phyloP scores from a whole-genome alignment of 2,888 invertebrate genomes.

The Chelonus formosanus region DNA sequence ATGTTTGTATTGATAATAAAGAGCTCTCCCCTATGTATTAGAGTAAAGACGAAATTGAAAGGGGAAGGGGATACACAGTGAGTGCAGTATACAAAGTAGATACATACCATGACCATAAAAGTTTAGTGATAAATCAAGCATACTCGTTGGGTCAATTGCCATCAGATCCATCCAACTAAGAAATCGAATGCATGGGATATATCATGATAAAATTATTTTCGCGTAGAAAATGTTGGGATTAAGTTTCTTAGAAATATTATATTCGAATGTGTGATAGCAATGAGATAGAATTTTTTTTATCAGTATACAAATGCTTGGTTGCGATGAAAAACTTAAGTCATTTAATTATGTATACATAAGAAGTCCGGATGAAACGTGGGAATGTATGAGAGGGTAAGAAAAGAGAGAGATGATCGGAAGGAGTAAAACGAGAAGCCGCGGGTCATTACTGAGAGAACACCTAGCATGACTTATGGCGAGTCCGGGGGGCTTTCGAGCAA shows the following conservation, averaged over 20 bases:
- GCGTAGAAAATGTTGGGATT: constrained; percentile 16
- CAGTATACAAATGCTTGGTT: not conserved
- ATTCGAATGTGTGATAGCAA: constrained; percentile 10
- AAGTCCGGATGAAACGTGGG: constrained; percentile 40
- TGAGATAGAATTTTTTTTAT: constrained; percentile 4
- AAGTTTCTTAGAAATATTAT: constrained; percentile 22
- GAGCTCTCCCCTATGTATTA: constrained; percentile 30
- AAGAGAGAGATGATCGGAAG: constrained; percentile 36
- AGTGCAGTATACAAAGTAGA: not conserved
- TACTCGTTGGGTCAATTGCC: constrained; percentile 14
- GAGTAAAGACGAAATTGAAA: constrained; percentile 45
- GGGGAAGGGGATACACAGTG: constrained; percentile 8
- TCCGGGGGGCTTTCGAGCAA: constrained; percentile 24
- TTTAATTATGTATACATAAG: constrained; percentile 38
- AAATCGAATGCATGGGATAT: constrained; percentile 19
- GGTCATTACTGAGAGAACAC: constrained; percentile 58
- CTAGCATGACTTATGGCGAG: constrained; percentile 58
- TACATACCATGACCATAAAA: constrained; percentile 21
- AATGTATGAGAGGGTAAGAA: constrained; percentile 33
- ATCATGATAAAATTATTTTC: constrained; percentile 14
- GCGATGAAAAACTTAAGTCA: constrained; percentile 33
- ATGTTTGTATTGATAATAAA: constrained; percentile 39
- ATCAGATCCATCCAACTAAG: constrained; percentile 3
- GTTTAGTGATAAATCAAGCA: constrained; percentile 24
- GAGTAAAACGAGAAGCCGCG: constrained; percentile 59